phyloP scores from a whole-genome alignment of 1,140 invertebrate genomes.

The Centruroides sculpturatus region DNA sequence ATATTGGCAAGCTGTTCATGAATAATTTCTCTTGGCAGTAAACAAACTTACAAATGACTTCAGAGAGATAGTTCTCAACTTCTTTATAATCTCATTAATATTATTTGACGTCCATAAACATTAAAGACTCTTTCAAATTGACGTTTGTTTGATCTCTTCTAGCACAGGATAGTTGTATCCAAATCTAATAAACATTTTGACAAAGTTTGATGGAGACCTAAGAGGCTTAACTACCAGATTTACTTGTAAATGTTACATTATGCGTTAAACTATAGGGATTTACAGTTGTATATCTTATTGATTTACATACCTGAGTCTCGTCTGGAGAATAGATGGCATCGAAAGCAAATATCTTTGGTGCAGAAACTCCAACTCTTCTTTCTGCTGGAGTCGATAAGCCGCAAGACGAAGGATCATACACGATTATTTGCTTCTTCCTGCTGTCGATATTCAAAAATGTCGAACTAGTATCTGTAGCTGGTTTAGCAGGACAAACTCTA shows the following conservation, averaged over 20 bases:
- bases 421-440: conserved; percentile 75
- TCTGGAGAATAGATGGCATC: conserved; percentile 84
- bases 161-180: too few relatives aligned
- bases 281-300: too few relatives aligned
- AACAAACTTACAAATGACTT: not conserved
- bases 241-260: too few relatives aligned
- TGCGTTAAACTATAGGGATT: too few relatives aligned
- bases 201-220: too few relatives aligned
- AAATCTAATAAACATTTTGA: too few relatives aligned
- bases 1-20: too few relatives aligned
- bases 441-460: conserved; percentile 65
- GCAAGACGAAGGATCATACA: conserved; percentile 53
- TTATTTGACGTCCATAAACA: too few relatives aligned
- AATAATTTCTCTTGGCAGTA: not conserved
- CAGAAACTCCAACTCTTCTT: conserved; percentile 60
- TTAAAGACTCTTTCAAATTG: too few relatives aligned
- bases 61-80: not conserved
- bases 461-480: conserved; percentile 24
- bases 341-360: conserved; percentile 93
- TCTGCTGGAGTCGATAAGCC: conserved; percentile 41
- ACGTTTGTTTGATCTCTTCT: too few relatives aligned
- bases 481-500: conserved; percentile 33
- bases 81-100: too few relatives aligned
- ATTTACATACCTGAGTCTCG: conserved; percentile 61
- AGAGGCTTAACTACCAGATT: too few relatives aligned